Percentiles rank a stretch among this genome's conserved stretches.
Conservation (phyloP, 1,140 invertebrate species). For the Yoshiicerus persimilis region DNA sequence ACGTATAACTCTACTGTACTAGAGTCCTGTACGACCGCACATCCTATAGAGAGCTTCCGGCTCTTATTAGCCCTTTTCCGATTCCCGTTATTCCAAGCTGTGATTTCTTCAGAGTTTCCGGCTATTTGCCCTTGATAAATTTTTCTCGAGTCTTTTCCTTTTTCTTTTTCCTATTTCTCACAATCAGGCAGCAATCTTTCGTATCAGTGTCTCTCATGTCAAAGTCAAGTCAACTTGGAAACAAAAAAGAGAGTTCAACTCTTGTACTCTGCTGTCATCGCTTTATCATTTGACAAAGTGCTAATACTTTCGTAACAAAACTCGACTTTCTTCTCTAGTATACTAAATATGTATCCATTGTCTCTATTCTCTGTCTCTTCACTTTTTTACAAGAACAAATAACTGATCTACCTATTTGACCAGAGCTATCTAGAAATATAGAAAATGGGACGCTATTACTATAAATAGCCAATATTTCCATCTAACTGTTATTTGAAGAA, state of each 20-base stretch:
- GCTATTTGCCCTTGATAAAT: constrained; percentile 13
- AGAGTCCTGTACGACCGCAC: not conserved
- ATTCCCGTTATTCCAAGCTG: constrained; percentile 1
- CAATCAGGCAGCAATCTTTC: not conserved
- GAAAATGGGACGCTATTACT: too few species aligned
- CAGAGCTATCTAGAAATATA: not conserved
- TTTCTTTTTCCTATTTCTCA: not conserved
- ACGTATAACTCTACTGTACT: not conserved
- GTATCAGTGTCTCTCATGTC: not conserved
- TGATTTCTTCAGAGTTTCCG: constrained; percentile 1
- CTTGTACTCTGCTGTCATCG: not conserved
- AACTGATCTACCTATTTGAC: not conserved
- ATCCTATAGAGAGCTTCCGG: not conserved
- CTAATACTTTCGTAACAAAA: not conserved
- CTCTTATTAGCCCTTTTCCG: constrained; percentile 6
- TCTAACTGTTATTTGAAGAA: not conserved
- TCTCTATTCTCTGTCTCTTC: not conserved
- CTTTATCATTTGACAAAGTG: not conserved
- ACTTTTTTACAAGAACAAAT: too few species aligned
- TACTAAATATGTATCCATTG: not conserved
- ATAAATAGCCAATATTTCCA: not conserved
- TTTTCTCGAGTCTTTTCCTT: not conserved
- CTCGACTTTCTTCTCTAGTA: not conserved
- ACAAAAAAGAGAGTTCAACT: not conserved
- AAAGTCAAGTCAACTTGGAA: not conserved